Conservation (phyloP, 2,797 vertebrate species). For the Schizothorax lantsangensis region DNA sequence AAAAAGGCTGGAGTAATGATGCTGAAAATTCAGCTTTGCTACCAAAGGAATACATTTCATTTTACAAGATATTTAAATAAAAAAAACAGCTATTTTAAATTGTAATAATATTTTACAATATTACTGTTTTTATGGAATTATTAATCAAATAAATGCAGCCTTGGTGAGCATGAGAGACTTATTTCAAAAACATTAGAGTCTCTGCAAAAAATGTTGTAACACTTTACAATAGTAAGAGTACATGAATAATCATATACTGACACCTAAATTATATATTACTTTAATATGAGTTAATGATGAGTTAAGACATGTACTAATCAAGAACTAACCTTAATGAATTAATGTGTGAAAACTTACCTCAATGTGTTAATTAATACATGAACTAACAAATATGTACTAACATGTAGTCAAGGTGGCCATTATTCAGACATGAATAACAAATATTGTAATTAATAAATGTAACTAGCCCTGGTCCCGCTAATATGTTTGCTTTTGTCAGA, state of each 20-base stretch:
- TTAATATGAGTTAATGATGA: background rate
- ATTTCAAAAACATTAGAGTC: background rate
- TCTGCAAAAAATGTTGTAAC: background rate
- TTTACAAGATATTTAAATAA: background rate
- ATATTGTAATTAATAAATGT: background rate
- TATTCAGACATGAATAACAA: background rate
- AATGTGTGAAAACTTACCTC: background rate
- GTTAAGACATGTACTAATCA: background rate
- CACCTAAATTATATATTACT: background rate
- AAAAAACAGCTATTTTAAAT: background rate
- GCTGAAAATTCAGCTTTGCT: background rate
- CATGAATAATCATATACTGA: background rate
- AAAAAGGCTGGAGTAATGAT: background rate
- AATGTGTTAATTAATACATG: background rate
- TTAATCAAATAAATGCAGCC: background rate
- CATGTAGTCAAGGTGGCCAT: background rate
- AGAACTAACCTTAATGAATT: conserved; percentile 3
- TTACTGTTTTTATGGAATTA: background rate
- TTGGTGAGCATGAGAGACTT: background rate
- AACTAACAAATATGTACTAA: background rate
- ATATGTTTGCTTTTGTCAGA: background rate
- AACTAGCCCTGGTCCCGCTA: background rate
- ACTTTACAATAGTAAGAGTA: background rate
- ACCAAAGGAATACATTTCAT: background rate
- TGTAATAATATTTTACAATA: background rate